Evolutionary conservation across 2,113 vertebrate species (phyloP).

Genomic region (Toxotes jaculatrix): DNA sequence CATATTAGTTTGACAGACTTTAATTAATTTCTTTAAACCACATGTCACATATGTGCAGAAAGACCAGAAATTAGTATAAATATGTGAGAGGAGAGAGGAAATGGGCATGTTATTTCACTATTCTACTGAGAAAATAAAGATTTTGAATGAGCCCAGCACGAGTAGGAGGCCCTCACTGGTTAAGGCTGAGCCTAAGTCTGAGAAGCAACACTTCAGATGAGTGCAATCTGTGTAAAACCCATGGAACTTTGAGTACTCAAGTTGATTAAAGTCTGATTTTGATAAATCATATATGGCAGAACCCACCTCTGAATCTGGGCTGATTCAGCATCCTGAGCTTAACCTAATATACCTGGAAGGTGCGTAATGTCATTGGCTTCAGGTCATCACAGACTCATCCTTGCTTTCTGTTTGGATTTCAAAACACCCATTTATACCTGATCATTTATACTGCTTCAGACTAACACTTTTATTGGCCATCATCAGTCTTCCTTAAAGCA

Average conservation of each 20-base stretch:
- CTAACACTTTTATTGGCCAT: constrained; percentile 68
- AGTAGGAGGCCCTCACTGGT: background rate
- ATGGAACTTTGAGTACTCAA: constrained; percentile 80
- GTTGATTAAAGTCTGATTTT: constrained; percentile 49
- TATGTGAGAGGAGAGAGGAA: background rate
- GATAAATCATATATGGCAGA: constrained; percentile 32
- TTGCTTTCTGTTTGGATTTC: constrained; percentile 65
- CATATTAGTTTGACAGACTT: too few species aligned
- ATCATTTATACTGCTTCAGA: constrained; percentile 74
- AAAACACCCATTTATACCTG: constrained; percentile 61
- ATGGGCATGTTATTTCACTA: background rate
- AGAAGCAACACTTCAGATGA: constrained; percentile 16
- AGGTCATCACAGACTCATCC: constrained; percentile 59
- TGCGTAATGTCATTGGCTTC: constrained; percentile 49
- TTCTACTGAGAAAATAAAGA: background rate
- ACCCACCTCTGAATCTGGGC: constrained; percentile 17
- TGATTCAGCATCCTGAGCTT: constrained; percentile 59
- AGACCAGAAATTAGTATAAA: background rate
- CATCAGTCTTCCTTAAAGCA: constrained; percentile 78
- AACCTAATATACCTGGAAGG: constrained; percentile 34
- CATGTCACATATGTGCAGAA: background rate
- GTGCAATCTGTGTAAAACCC: background rate
- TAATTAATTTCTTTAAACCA: too few species aligned
- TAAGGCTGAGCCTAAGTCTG: background rate
- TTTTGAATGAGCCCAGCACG: background rate